Base-by-base conservation (phyloP, 2,113 vertebrate genomes). In the Anolis sagrei region DNA sequence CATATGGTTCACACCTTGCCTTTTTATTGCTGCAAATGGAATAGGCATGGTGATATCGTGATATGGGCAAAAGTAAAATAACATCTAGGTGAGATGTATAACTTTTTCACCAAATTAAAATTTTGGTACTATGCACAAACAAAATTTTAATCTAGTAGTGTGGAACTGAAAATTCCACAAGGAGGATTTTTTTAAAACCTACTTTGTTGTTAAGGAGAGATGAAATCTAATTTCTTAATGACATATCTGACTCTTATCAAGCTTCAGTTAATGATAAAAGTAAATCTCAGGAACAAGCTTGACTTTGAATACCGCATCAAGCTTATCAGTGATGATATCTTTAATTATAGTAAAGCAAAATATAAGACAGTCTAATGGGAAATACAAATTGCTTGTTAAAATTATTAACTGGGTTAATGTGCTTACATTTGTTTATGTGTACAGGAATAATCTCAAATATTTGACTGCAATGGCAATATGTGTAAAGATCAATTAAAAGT, bases 401-500 rank as follows among this genome's bases (percentile, higher is more conserved):
- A 96, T 96, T 96, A 96, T 97, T 97, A 96, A 95, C 94, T 94
- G 91, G 94, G 92, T 95, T 96, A 97, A 97, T 97, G 90, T 95
- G 93, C 95, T 96, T 97, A 97, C 95, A 96, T 95, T 96, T 97
- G 95, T 97, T 96, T 97, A 94, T 89, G 92, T 95, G 95, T 97
- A 95, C 92, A 90, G 79, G 95, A 97, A 96, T 95, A 25, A 94
- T 94, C 93, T 95, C 92, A 95, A 92, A 95, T 96, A 96, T 95
- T 96, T 96, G 95, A 94, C 95, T 97, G 95, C 91, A 93, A 93
- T 95, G 95, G 96, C 95, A 96, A 96, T 96, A 96, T 94, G 94
- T 96, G 94, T 96, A 97, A 95, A 96, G 96, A 97, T 97, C 96
- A 97, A 97, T 97, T 97, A 97, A 96, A 97, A 96, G 95, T 95